These are phyloP conservation scores for Festucalex cinctus DNA, from an alignment of 2,113 vertebrate genomes.

Conservation along the genomic window DNA sequence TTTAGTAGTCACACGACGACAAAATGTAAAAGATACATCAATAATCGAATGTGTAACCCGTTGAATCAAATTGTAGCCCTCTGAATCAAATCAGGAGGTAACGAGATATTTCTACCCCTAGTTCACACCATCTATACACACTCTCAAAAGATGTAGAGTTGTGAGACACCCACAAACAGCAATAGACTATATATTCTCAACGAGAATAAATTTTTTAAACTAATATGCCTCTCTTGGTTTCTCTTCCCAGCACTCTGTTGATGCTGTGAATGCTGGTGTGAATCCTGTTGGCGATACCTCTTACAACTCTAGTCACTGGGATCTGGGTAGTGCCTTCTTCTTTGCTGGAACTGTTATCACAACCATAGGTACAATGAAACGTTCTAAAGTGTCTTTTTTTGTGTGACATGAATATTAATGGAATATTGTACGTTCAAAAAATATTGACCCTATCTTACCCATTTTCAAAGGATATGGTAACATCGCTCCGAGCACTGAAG, in stretches of 20 bases:
- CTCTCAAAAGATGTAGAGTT: background rate
- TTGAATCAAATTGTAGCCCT: no score
- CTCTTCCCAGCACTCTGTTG: conserved; percentile 81
- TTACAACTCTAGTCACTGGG: conserved; percentile 94
- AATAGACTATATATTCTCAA: background rate
- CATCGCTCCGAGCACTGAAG: conserved; percentile 92
- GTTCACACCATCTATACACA: background rate
- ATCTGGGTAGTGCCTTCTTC: conserved; percentile 96
- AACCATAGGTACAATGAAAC: conserved; percentile 85
- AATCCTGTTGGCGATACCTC: conserved; percentile 88
- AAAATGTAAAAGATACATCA: no score
- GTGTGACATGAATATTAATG: background rate
- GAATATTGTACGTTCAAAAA: background rate
- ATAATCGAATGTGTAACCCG: no score
- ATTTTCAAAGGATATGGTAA: conserved; percentile 85
- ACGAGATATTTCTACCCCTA: background rate
- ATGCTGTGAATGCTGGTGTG: conserved; percentile 89
- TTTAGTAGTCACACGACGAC: no score
- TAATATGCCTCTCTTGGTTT: conserved; percentile 32
- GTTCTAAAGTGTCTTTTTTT: background rate
- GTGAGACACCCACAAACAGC: background rate
- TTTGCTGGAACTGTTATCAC: conserved; percentile 98
- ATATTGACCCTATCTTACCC: background rate
- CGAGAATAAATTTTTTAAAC: background rate
- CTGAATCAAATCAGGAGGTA: no score